Evolutionary conservation across 2,113 vertebrate species (phyloP), one percentile per base, ranked within the genome.

Genomic region (Misgurnus anguillicaudatus): DNA sequence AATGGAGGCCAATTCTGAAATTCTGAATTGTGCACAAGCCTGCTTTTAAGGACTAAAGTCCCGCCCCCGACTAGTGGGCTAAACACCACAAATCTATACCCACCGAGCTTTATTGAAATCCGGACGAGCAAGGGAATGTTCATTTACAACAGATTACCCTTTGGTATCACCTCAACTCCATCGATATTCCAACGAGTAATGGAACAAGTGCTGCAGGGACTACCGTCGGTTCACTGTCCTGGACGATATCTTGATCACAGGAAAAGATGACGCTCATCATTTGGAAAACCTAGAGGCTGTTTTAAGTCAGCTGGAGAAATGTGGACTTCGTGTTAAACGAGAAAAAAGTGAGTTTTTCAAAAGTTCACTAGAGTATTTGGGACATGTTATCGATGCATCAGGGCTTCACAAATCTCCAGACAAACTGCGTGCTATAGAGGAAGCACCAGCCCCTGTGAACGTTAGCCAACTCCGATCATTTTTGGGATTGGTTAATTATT

Each of bases 111-210:
- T n/a, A n/a, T n/a, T n/a, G n/a, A n/a, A n/a, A n/a, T n/a, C n/a
- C n/a, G n/a, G n/a, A n/a, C n/a, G n/a, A n/a, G n/a, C 11, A 80
- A 82, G 9, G 80, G 58, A 13, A 9, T 75, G 21, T 83, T 83
- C 41, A 16, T 14, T 7, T 79, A 71, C 6, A 80, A 75, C 5
- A n/a, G 63, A 4, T 39, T 74, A 47, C 61, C 74, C 1, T 82
- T 80, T 45, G 75, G 83, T 0, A 75, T 81, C 4, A 60, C 62
- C 2, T 78, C 76, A 36, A 42, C 77, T 2, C 75, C 71, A 14
- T n/a, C 57, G 0, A 67, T 80, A 10, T 83, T 82, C 13, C 78
- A 85, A 60, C 4, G 61, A 58, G 38, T 65, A 0, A 68, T 77
- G 81, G 79, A 85, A 5, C 67, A 74, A 55, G 61, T 83, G 2